Evolutionary conservation across 1,140 invertebrate genomes (phyloP), one percentile per base, ranked within the genome.

Genomic region (Temnothorax nylanderi): DNA sequence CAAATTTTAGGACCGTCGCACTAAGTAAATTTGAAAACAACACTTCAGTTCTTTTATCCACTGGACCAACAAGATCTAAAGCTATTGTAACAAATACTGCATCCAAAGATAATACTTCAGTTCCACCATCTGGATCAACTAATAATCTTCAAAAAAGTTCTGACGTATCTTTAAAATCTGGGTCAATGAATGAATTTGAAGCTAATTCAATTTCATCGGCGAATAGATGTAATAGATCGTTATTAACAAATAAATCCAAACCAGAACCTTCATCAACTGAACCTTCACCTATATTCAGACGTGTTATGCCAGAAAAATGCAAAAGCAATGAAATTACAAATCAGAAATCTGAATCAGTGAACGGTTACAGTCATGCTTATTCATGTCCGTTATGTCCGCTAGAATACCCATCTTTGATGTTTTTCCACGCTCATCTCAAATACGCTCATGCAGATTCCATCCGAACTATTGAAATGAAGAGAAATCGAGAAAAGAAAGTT

Each of bases 291-390:
- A 26, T 26, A 26, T 26, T 44, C 13, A 34, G 47, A n/a, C 26
- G 26, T 26, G 5, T 7, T n/a, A 32, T 41, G 7, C 32, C 47
- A 18, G 34, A 49, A 37, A 6, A 4, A 4, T 8, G 13, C 64
- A 91, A 13, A 88, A 75, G 49, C 89, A 92, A 11, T 69, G 85
- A 34, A 86, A 88, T 32, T 64, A 5, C 2, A 75, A 13, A 74
- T 47, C 7, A 62, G 6, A 8, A 16, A 0, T 0, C 5, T 54
- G 44, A 34, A 51, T 41, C 54, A 62, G 16, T n/a, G 11, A 49
- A 44, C 11, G 26, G 1, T 44, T 41, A 47, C 5, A 21, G 3
- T 54, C 1, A 0, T 47, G 32, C 2, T 69, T 80, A 85, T 10
- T 56, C 16, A 7, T 89, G 88, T 34, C 67, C 75, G 10, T 37